A percentile compares a stretch with the other conserved stretches of the same genome.
These are phyloP conservation scores for Anarsia innoxiella DNA, from an alignment of 2,888 invertebrate species.

Conservation along the genomic window DNA sequence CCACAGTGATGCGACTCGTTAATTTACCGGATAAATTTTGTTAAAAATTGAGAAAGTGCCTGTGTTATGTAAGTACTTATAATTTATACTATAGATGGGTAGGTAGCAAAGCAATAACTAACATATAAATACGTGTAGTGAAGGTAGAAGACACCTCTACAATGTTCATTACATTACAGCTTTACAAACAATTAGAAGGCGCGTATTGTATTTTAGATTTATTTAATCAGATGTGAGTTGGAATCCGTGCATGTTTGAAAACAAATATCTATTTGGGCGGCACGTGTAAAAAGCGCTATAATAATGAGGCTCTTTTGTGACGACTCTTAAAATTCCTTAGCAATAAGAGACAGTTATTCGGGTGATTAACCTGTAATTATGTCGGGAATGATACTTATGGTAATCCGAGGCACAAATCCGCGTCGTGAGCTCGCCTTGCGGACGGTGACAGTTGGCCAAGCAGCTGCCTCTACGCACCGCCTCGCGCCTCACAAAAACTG, in stretches of 20 bases:
- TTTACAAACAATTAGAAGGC: conserved; percentile 25
- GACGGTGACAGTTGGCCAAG: conserved; percentile 67
- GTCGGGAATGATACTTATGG: conserved; percentile 47
- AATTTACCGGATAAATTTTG: too few species aligned
- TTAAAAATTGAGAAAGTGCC: too few species aligned
- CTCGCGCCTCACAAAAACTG: conserved; percentile 70
- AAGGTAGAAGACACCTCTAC: too few species aligned
- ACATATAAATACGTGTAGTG: too few species aligned
- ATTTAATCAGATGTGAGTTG: conserved; percentile 50
- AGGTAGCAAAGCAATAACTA: too few species aligned
- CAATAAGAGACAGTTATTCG: conserved; percentile 30
- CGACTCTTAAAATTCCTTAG: not conserved
- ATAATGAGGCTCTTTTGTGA: not conserved
- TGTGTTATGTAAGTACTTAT: too few species aligned
- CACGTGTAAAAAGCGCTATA: not conserved
- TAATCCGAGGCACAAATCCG: conserved; percentile 49
- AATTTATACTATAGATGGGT: too few species aligned
- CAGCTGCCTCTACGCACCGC: conserved; percentile 42
- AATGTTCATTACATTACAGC: too few species aligned
- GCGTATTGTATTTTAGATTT: conserved; percentile 50
- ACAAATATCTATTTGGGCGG: not conserved
- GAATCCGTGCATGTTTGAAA: not conserved
- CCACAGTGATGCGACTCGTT: too few species aligned
- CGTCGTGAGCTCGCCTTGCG: conserved; percentile 42
- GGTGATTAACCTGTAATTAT: conserved; percentile 35